Evolutionary conservation across 1,140 invertebrate species (phyloP), one percentile per base, ranked within the genome.

Genomic region (Ostrea edulis): DNA sequence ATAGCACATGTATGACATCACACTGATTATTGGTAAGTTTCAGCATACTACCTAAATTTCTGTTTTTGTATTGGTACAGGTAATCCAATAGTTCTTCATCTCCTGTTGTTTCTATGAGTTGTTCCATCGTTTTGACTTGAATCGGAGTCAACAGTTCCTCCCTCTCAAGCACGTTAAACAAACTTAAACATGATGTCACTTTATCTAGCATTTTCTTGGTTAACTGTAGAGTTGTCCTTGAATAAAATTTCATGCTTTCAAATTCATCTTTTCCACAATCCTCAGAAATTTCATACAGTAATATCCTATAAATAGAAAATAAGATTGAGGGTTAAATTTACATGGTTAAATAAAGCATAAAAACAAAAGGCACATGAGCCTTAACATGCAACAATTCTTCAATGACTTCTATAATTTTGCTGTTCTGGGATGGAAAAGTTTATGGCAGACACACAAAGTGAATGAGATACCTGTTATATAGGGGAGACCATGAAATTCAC

Each of bases 181-280:
- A 58, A 54, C 25, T 51, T 44, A 85, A 35, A 62, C 83, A 85
- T 20, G 53, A 58, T 35, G 8, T 85, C 25, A 85, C 53, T 20
- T 62, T 85, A n/a, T 85, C 54, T n/a, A 85, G 20, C 55, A 54
- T 52, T 85, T 85, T 85, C 54, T 85, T 85, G 29, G 25, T 55
- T 17, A 85, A 25, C n/a, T 85, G 53, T 22, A 58, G 17, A n/a
- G 22, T 20, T 52, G 51, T 85, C 22, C 83, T 20, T 55, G 83
- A 52, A 20, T 85, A 85, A 58, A 85, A 85, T 62, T 85, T 85
- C 83, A 85, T 85, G n/a, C 8, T 58, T 12, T 85, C 55, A n/a
- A 85, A 44, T 54, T 85, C 83, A 20, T 55, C 29, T 29, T 55
- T 55, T 22, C 83, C 83, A 62, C 51, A 35, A 29, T 85, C 83